Base-by-base conservation (phyloP, 2,888 invertebrate genomes). In the Tortrix viridana region DNA sequence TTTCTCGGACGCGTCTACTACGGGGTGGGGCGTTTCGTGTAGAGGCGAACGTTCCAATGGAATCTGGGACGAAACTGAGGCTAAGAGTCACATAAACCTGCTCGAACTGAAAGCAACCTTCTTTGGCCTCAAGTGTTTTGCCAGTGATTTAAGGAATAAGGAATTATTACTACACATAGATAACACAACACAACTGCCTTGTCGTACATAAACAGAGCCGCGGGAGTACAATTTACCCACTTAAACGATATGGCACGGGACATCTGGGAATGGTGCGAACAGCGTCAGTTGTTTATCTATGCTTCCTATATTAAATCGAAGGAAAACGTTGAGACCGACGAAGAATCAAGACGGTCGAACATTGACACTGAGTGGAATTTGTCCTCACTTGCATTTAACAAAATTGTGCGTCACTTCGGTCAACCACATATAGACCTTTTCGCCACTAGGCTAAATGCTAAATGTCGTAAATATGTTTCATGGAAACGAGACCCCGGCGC, bases 131-230 rank as follows among this genome's bases (percentile, higher is more conserved):
- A 69, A 67, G 54, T 60, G 54, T 26, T 67, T 66, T 38, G 65
- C 68, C 0, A 52, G 53, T 9, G 19, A 65, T 20, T 2, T 54
- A 12, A n/a, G 7, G 3, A 44, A 65, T 9, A 48, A 37, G 26
- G 57, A 63, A 26, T 61, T 69, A 18, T 54, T 69, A 14, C 22
- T 68, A n/a, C n/a, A n/a, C n/a, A n/a, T n/a, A n/a, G 66, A 70
- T 32, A 69, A 72, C 23, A 67, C n/a, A n/a, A n/a, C n/a, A n/a
- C 65, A 2, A 69, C 72, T 7, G 68, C 71, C 0, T 54, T 72
- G 6, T 48, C 56, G 16, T 70, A 67, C 23, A 67, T 71, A 19
- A 68, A 68, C 23, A 50, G 57, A 12, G 52, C 57, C 47, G 67
- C 65, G 1, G 66, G 67, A 12, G 52, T 64, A 7, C 65, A 67